A percentile compares a stretch with the other conserved stretches of the same genome.
These are phyloP conservation scores for Pachliopta kotzebuea DNA, from an alignment of 2,888 invertebrate species.

Conservation along the genomic window DNA sequence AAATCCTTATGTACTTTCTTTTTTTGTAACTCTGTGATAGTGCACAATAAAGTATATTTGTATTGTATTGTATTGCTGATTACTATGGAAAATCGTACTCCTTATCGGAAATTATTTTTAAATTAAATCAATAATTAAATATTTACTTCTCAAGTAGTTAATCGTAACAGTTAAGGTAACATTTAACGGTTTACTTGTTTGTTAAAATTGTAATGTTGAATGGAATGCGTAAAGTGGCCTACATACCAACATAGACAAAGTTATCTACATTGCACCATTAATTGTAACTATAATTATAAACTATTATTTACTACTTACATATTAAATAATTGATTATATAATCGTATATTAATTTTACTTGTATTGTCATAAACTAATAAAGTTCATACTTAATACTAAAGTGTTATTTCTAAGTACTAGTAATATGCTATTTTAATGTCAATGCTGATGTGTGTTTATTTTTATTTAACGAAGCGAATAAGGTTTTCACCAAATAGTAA, in stretches of 20 bases:
- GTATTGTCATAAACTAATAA: background rate
- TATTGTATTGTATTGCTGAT: too few relatives aligned
- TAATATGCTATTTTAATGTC: too few relatives aligned
- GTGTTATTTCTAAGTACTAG: too few relatives aligned
- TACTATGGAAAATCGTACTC: too few relatives aligned
- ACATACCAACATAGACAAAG: slow-evolving; percentile 8
- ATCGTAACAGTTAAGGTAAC: background rate
- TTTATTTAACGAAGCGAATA: too few relatives aligned
- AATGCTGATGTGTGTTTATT: too few relatives aligned
- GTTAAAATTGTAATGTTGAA: background rate
- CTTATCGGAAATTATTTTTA: background rate
- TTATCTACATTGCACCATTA: background rate
- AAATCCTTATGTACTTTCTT: too few relatives aligned
- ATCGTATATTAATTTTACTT: background rate
- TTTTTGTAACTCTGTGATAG: too few relatives aligned
- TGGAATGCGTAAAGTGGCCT: slow-evolving; percentile 17
- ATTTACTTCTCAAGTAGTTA: background rate
- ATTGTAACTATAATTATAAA: slow-evolving; percentile 1
- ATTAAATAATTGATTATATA: background rate
- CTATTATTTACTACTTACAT: background rate
- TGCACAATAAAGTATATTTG: too few relatives aligned
- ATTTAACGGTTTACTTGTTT: background rate
- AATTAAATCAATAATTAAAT: background rate
- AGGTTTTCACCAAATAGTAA: too few relatives aligned
- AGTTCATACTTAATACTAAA: too few relatives aligned